Conservation (phyloP, 2,888 invertebrate genomes). For the Cerastis rubricosa region DNA sequence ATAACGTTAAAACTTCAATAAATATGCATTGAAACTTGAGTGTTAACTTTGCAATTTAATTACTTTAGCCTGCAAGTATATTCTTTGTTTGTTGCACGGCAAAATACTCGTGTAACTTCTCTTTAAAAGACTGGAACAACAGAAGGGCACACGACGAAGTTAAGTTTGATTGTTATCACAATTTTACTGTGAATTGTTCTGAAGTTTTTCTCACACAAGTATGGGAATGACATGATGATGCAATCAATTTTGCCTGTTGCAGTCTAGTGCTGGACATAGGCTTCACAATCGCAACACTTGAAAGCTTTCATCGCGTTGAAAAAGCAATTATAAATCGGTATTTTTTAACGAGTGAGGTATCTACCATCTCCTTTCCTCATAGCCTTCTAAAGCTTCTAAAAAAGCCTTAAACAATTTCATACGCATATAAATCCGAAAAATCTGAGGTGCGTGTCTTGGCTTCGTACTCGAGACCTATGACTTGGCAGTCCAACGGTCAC, state of each 20-base stretch:
- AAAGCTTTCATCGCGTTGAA: neutral
- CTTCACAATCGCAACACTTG: neutral
- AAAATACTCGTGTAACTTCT: neutral
- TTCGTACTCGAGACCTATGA: too few species aligned
- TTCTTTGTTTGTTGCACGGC: neutral
- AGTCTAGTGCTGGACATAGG: neutral
- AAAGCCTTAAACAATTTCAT: too few species aligned
- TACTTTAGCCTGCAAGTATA: constrained; percentile 18
- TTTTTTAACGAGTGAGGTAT: neutral
- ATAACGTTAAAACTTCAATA: constrained; percentile 32
- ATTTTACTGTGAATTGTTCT: neutral
- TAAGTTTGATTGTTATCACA: neutral
- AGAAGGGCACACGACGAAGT: neutral
- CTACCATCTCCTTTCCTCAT: neutral
- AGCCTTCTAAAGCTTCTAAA: too few species aligned
- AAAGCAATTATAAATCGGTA: neutral
- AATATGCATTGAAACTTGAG: constrained; percentile 44
- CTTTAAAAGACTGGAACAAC: neutral
- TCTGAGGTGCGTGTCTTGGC: too few species aligned
- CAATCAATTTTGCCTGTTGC: neutral
- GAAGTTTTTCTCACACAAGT: neutral
- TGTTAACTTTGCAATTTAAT: constrained; percentile 30
- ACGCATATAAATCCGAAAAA: too few species aligned
- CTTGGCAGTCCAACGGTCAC: too few species aligned
- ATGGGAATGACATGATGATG: too few species aligned